phyloP scores from a whole-genome alignment of 2,797 vertebrate genomes.

The Molossus alvarezi region DNA sequence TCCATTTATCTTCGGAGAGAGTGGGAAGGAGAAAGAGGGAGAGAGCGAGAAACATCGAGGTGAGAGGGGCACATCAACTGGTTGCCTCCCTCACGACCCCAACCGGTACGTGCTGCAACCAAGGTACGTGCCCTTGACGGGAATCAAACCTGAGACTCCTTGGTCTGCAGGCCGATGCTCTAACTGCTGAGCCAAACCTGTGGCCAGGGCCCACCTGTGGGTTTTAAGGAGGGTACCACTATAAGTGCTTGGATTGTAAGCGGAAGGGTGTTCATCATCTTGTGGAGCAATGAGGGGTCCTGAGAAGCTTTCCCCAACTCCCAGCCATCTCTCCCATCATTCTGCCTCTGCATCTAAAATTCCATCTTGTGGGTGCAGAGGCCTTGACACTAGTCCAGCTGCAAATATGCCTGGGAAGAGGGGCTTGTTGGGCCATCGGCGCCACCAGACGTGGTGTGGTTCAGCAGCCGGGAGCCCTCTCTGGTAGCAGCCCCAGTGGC shows the following conservation, averaged over 20 bases:
- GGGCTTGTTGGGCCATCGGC: accelerated
- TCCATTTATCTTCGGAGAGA: no score
- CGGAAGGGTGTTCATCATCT: no score
- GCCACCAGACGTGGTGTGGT: background rate
- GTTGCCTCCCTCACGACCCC: no score
- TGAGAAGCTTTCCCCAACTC: background rate
- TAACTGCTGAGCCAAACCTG: no score
- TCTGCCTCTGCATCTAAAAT: background rate
- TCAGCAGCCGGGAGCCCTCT: background rate
- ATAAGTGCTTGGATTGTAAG: background rate
- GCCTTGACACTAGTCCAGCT: background rate
- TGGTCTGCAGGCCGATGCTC: no score
- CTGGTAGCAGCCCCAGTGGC: background rate
- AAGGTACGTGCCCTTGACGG: no score
- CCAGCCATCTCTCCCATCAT: background rate
- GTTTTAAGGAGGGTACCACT: background rate
- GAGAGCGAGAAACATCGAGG: no score
- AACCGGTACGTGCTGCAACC: no score
- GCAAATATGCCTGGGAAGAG: background rate
- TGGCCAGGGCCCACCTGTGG: background rate
- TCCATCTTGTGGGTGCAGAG: background rate
- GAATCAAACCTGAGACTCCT: no score
- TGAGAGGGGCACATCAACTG: no score
- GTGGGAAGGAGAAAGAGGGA: no score
- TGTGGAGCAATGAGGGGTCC: no score